phyloP scores from a whole-genome alignment of 2,113 vertebrate genomes.

The Oxyruncus cristatus region DNA sequence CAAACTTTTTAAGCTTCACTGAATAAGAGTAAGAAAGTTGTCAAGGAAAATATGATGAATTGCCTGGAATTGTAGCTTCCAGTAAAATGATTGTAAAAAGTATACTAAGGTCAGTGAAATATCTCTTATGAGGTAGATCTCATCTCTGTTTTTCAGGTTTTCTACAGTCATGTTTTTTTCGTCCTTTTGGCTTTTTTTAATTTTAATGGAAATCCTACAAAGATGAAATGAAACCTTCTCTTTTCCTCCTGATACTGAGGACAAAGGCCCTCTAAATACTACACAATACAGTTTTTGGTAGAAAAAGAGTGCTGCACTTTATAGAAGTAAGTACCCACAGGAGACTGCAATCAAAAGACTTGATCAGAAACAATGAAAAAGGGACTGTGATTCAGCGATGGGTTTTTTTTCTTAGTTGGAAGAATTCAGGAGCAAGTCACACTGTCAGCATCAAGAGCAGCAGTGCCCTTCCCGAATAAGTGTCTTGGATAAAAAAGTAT shows the following conservation, averaged over 20 bases:
- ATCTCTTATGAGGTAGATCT: background rate
- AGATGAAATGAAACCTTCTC: background rate
- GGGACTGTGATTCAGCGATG: background rate
- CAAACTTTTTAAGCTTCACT: background rate
- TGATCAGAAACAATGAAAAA: background rate
- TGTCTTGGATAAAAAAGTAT: background rate
- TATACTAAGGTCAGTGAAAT: background rate
- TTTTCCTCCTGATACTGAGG: background rate
- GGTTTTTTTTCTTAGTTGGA: background rate
- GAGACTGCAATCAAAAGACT: background rate
- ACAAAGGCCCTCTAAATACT: background rate
- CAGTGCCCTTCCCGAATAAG: background rate
- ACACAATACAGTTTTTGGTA: background rate
- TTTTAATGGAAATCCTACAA: background rate
- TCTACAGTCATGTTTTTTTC: background rate
- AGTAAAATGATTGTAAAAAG: background rate
- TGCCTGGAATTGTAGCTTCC: background rate
- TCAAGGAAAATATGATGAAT: background rate
- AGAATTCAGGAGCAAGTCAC: background rate
- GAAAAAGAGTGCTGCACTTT: background rate
- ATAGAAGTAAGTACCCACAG: background rate
- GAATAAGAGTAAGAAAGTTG: background rate
- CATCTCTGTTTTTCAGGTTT: background rate
- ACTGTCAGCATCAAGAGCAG: background rate
- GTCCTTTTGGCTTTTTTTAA: background rate